Conservation (phyloP, 2,113 vertebrate species). For the Orthonyx spaldingii region DNA sequence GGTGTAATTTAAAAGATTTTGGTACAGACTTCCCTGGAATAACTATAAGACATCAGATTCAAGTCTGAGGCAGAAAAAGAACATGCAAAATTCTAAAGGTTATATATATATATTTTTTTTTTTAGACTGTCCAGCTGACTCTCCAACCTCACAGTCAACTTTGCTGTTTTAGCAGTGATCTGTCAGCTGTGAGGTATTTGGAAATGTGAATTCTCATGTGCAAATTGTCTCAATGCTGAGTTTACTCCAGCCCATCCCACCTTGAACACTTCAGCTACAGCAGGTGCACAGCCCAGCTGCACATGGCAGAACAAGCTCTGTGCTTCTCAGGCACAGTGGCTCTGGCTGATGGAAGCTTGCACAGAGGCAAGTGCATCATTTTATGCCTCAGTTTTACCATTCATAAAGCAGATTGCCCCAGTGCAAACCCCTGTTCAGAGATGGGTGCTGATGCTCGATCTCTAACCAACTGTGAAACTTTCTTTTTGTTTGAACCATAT, state of each 20-base stretch:
- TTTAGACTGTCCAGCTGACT: not conserved
- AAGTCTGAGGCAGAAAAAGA: not conserved
- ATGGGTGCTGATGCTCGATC: not conserved
- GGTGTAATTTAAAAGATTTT: not conserved
- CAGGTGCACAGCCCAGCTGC: not conserved
- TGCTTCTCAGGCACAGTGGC: not conserved
- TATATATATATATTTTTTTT: not conserved
- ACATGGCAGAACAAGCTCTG: not conserved
- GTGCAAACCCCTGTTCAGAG: not conserved
- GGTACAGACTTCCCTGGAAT: not conserved
- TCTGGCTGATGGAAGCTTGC: not conserved
- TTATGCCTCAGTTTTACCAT: not conserved
- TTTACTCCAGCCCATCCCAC: not conserved
- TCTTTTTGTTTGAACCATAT: not conserved
- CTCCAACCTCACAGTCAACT: not conserved
- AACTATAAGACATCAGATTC: not conserved
- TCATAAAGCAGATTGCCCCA: not conserved
- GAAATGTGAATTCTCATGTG: not conserved
- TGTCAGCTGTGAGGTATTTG: not conserved
- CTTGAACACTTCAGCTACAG: not conserved
- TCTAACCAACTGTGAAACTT: not conserved
- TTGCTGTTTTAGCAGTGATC: not conserved
- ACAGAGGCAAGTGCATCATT: not conserved
- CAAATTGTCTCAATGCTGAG: not conserved
- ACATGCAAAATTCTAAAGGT: not conserved